Evolutionary conservation across 2,888 invertebrate genomes (phyloP), one percentile per base, ranked within the genome.

Genomic region (Agrypnus murinus): DNA sequence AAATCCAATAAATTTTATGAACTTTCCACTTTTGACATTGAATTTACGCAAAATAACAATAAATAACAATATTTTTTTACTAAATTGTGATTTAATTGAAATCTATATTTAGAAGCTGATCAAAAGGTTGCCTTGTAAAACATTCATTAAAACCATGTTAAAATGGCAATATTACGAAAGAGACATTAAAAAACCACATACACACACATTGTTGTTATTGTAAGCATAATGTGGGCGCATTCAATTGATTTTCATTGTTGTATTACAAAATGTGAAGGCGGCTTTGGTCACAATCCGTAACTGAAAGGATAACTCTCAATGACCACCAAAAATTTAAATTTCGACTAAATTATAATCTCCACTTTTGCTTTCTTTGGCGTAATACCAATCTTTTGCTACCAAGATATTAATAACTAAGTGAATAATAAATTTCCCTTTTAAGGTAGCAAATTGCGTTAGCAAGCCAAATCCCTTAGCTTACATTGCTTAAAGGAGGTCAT

Each of bases 11-110:
- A 12, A n/a, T n/a, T 31, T 12, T 3, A 5, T 38, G 58, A 17
- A 40, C 58, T 38, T 38, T 58, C 38, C 40, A 60, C 45, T 60
- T 40, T 60, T 46, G 40, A 32, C 60, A 31, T 14, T 38, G 19
- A n/a, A 60, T 60, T 60, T 60, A 34, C 46, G 14, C 17, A 32
- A n/a, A 46, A 60, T 31, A 12, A 4, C 9, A n/a, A n/a, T n/a
- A n/a, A n/a, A n/a, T n/a, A n/a, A n/a, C n/a, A 32, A 25, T 5
- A 25, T 25, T 25, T 25, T 25, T 25, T 5, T 5, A 5, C 36
- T 8, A 38, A n/a, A 36, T 55, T 36, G 36, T 25, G 31, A 53
- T 53, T 9, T n/a, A 53, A 53, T 17, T 55, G 36, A 36, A 55
- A 55, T 32, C 32, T 36, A 55, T 55, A 17, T 38, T 55, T 55